A percentile compares a stretch with the other conserved stretches of the same genome.
Conservation (phyloP, 2,113 vertebrate species). For the Bubo blakistoni region DNA sequence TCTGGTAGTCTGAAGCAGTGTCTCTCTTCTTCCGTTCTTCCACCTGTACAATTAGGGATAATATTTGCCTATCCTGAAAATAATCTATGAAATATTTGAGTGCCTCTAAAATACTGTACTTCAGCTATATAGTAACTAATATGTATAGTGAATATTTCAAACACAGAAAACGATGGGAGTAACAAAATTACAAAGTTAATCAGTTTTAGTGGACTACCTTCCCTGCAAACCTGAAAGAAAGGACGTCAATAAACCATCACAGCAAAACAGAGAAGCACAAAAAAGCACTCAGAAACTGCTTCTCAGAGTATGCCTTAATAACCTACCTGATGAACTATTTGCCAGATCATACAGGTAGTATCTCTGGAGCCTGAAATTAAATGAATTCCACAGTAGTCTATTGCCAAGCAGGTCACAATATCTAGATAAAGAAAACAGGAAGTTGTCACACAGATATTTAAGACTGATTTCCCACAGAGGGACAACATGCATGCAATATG, state of each 20-base stretch:
- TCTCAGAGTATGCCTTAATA: not conserved
- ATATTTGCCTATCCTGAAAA: not conserved
- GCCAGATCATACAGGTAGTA: constrained; percentile 98
- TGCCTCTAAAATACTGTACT: not conserved
- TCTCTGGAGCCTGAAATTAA: constrained; percentile 96
- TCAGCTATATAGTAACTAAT: not conserved
- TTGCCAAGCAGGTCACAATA: constrained; percentile 92
- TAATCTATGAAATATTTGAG: not conserved
- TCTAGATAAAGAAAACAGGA: constrained; percentile 72
- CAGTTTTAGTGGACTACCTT: not conserved
- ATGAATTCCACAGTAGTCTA: constrained; percentile 93
- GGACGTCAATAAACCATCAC: not conserved
- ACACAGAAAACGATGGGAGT: not conserved
- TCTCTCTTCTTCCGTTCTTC: not conserved
- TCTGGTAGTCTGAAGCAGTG: not conserved
- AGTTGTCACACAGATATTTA: not conserved
- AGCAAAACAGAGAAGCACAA: not conserved
- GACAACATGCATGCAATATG: not conserved
- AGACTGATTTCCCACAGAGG: not conserved
- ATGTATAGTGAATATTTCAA: not conserved
- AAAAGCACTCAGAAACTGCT: not conserved
- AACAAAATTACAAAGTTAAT: not conserved
- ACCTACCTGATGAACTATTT: constrained; percentile 90
- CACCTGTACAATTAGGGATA: not conserved
- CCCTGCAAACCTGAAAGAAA: not conserved